phyloP scores from a whole-genome alignment of 2,888 invertebrate species.

The Fabriciana adippe region DNA sequence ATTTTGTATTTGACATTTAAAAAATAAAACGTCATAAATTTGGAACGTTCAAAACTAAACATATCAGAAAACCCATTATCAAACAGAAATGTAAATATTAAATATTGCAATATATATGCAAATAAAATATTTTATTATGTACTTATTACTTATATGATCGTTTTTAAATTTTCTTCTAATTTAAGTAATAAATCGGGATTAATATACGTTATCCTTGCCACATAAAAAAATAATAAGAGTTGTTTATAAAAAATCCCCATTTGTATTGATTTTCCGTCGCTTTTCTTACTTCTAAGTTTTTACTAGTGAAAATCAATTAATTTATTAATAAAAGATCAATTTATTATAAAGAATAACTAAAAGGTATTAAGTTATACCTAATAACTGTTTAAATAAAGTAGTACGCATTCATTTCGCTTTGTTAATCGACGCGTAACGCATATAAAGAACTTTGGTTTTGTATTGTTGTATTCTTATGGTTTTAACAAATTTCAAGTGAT shows the following conservation, averaged over 20 bases:
- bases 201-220: slow-evolving; percentile 26
- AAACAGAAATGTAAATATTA: too few relatives aligned
- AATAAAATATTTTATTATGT: too few relatives aligned
- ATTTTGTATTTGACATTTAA: too few relatives aligned
- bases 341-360: slow-evolving; percentile 16
- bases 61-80: too few relatives aligned
- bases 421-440: slow-evolving; percentile 51
- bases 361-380: slow-evolving; percentile 33
- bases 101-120: too few relatives aligned
- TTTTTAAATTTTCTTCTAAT: not conserved
- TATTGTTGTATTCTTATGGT: slow-evolving; percentile 43
- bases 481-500: slow-evolving; percentile 43
- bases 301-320: slow-evolving; percentile 44
- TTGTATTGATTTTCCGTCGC: slow-evolving; percentile 75
- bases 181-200: not conserved
- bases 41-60: too few relatives aligned
- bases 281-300: slow-evolving; percentile 44
- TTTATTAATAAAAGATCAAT: slow-evolving; percentile 38
- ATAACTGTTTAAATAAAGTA: slow-evolving; percentile 22
- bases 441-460: slow-evolving; percentile 31
- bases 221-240: slow-evolving; percentile 32
- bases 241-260: slow-evolving; percentile 66
- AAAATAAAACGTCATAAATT: too few relatives aligned
- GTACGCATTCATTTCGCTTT: slow-evolving; percentile 35
- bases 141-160: too few relatives aligned